Evolutionary conservation across 2,888 invertebrate species (phyloP).

Genomic region (Callimorpha dominula): DNA sequence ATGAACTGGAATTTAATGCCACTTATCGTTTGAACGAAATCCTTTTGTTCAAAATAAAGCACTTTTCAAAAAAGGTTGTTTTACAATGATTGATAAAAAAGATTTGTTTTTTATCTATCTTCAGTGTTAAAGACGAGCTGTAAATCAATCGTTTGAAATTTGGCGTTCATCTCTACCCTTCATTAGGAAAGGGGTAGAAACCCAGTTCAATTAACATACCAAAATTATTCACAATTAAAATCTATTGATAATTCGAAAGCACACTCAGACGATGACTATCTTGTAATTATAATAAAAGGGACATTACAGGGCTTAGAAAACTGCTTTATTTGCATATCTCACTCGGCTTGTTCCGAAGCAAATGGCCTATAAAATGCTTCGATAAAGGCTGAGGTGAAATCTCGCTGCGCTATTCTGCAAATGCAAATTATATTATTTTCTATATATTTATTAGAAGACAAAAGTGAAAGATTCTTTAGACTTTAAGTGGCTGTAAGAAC

Average conservation of each 20-base stretch:
- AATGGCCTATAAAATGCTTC: slow-evolving; percentile 70
- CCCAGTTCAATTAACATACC: slow-evolving; percentile 2
- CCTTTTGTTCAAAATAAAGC: too few species aligned
- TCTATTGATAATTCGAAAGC: slow-evolving; percentile 34
- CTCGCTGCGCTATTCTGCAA: slow-evolving; percentile 44
- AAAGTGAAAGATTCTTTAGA: too few species aligned
- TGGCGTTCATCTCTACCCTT: not conserved
- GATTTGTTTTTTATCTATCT: too few species aligned
- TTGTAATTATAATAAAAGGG: slow-evolving; percentile 62
- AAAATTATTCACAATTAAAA: slow-evolving; percentile 19
- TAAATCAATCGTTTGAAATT: not conserved
- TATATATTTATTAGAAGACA: too few species aligned
- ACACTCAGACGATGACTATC: slow-evolving; percentile 34
- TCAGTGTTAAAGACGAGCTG: not conserved
- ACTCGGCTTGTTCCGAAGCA: slow-evolving; percentile 59
- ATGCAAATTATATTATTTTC: slow-evolving; percentile 19
- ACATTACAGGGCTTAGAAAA: slow-evolving; percentile 56
- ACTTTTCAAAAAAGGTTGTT: too few species aligned
- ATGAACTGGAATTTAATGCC: too few species aligned
- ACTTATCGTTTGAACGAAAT: too few species aligned
- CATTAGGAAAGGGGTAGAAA: not conserved
- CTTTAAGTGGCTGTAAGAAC: too few species aligned
- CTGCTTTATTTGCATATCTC: slow-evolving; percentile 72
- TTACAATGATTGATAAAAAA: too few species aligned
- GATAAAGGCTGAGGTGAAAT: slow-evolving; percentile 61